Conservation (phyloP, 1,140 invertebrate species). For the Anastrepha obliqua region DNA sequence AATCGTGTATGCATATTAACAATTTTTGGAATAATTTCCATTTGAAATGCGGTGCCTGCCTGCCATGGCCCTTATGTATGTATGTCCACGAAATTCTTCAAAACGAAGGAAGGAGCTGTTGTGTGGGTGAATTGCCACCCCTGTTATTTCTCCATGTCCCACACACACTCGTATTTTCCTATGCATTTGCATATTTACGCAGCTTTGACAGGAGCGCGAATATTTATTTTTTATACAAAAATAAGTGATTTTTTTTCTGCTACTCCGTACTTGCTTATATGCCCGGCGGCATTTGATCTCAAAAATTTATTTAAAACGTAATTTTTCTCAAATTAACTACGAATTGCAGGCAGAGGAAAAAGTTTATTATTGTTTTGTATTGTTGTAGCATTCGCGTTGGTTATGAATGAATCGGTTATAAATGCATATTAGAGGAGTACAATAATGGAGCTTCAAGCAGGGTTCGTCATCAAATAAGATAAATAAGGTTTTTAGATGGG, state of each 20-base stretch:
- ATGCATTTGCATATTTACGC: neutral
- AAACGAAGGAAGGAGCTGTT: neutral
- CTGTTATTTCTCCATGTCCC: neutral
- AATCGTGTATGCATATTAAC: neutral
- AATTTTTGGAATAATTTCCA: conserved; percentile 8
- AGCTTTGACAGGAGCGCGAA: neutral
- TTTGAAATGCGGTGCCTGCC: neutral
- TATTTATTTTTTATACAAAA: neutral
- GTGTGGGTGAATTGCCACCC: neutral
- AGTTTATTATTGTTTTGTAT: conserved; percentile 12
- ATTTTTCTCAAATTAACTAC: conserved; percentile 50
- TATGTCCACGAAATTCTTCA: too few species aligned
- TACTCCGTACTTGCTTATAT: neutral
- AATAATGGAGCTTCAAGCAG: neutral
- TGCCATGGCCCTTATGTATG: too few species aligned
- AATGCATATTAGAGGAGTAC: neutral
- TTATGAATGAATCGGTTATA: neutral
- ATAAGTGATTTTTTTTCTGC: neutral
- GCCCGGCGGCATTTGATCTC: conserved; percentile 7
- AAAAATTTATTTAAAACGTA: conserved; percentile 44
- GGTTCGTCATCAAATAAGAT: neutral
- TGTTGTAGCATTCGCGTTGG: neutral
- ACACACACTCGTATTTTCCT: neutral
- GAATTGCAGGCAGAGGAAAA: conserved; percentile 24
- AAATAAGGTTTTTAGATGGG: too few species aligned